Percentiles rank a stretch among this genome's conserved stretches.
Conservation (phyloP, 2,888 invertebrate species). For the Macaria notata region DNA sequence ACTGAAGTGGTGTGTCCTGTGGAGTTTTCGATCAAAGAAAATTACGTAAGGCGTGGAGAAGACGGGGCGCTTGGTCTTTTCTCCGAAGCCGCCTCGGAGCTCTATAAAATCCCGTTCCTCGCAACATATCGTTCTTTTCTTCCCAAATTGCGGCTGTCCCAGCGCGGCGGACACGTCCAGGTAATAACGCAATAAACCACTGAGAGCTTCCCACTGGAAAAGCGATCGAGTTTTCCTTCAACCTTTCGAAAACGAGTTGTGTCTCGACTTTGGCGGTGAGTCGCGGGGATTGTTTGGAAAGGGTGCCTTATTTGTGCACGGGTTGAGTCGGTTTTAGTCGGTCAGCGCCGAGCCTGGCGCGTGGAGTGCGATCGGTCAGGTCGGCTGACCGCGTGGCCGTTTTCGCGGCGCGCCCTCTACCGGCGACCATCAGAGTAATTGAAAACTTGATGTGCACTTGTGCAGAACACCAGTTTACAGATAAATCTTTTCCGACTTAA, state of each 20-base stretch:
- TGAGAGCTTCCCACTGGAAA: constrained; percentile 79
- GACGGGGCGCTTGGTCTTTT: constrained; percentile 58
- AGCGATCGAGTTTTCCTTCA: constrained; percentile 80
- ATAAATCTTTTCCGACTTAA: constrained; percentile 62
- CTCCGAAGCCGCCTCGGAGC: constrained; percentile 56
- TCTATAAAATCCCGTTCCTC: constrained; percentile 75
- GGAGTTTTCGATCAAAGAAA: constrained; percentile 77
- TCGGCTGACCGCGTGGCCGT: constrained; percentile 67
- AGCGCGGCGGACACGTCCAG: constrained; percentile 78
- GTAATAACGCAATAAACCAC: constrained; percentile 83
- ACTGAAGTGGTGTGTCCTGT: constrained; percentile 60
- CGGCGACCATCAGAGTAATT: constrained; percentile 77
- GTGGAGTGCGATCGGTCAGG: constrained; percentile 69
- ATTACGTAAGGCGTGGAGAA: constrained; percentile 65
- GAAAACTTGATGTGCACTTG: constrained; percentile 79
- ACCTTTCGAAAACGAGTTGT: constrained; percentile 76
- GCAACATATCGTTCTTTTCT: constrained; percentile 78
- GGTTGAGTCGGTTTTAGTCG: constrained; percentile 54
- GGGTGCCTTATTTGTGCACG: constrained; percentile 58
- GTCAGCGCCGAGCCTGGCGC: constrained; percentile 39
- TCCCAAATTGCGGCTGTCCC: constrained; percentile 78
- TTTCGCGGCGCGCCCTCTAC: constrained; percentile 68
- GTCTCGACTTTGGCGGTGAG: constrained; percentile 62
- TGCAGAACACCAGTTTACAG: constrained; percentile 68
- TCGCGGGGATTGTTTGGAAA: constrained; percentile 47